Evolutionary conservation across 2,888 invertebrate species (phyloP), one percentile per base, ranked within the genome.

Genomic region (Crematogaster levior): DNA sequence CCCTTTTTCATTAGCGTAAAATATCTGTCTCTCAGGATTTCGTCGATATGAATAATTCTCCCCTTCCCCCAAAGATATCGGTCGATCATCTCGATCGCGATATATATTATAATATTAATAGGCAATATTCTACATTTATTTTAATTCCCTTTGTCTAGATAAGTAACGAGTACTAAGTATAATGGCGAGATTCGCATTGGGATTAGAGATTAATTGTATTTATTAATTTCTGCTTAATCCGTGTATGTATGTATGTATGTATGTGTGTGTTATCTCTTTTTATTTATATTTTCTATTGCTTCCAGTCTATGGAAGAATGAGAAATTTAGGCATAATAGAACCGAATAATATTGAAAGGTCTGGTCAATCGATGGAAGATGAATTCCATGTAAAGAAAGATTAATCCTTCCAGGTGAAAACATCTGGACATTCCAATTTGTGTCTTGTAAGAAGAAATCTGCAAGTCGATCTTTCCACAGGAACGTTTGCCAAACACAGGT

Each of bases 81-180:
- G 34, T 27, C 12, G 51, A 77, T 65, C 53, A 75, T 30, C 40
- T 63, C 77, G 40, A 77, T 66, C 30, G 27, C 53, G 7, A 18
- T 53, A 66, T 43, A 30, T 56, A 66, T 77, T 77, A 56, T 12
- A 43, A 43, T 34, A 77, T 77, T 77, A 77, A 77, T 56, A 24
- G 18, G 66, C 12, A 66, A 77, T 68, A 40, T 66, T 66, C 56
- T n/a, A n/a, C 68, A 40, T 7, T 15, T 30, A 53, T 27, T 77
- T 77, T 66, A 77, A 56, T 66, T 66, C 21, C 3, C 40, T 30
- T 24, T 21, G 21, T n/a, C 27, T 21, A 53, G 30, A 21, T 63
- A 75, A 75, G 48, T 56, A 53, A 12, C 56, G 30, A 51, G 4
- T 65, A 37, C n/a, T n/a, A 60, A 40, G 40, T 40, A 34, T 34